phyloP scores from a whole-genome alignment of 2,113 vertebrate species.

The Morone chrysops region DNA sequence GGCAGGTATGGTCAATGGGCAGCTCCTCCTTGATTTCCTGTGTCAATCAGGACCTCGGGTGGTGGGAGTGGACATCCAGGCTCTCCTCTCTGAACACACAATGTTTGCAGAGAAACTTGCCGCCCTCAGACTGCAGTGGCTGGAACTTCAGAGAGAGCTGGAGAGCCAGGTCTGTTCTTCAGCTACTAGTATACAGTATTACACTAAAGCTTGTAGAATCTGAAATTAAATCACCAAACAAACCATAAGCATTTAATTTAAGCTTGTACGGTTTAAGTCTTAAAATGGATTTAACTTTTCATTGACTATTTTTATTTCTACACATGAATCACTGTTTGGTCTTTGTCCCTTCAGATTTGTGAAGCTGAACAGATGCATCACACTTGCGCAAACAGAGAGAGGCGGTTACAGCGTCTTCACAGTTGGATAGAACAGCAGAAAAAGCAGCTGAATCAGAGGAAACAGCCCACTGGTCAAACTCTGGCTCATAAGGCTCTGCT shows the following conservation, averaged over 20 bases:
- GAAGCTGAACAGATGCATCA: constrained; percentile 84
- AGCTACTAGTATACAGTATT: not conserved
- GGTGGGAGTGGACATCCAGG: constrained; percentile 81
- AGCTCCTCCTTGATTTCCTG: constrained; percentile 89
- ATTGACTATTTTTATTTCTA: not conserved
- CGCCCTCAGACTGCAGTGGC: constrained; percentile 86
- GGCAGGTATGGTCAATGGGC: constrained; percentile 86
- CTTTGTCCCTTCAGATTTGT: constrained; percentile 80
- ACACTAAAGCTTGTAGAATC: not conserved
- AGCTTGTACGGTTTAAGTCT: not conserved
- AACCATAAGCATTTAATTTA: not conserved
- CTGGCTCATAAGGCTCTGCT: constrained; percentile 80
- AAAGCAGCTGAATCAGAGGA: constrained; percentile 79
- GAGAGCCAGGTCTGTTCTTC: constrained; percentile 85
- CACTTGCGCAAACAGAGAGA: constrained; percentile 86
- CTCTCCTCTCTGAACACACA: constrained; percentile 83
- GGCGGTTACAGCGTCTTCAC: constrained; percentile 78
- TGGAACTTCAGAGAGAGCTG: constrained; percentile 82
- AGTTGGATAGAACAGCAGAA: constrained; percentile 85
- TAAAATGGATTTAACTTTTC: not conserved
- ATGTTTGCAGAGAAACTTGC: constrained; percentile 89
- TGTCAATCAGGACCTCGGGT: constrained; percentile 88
- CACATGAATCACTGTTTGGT: not conserved
- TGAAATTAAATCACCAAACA: not conserved
- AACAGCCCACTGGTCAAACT: constrained; percentile 81